These are phyloP conservation scores for Peromyscus polionotus DNA, from an alignment of 2,113 vertebrate species.

Conservation along the genomic window DNA sequence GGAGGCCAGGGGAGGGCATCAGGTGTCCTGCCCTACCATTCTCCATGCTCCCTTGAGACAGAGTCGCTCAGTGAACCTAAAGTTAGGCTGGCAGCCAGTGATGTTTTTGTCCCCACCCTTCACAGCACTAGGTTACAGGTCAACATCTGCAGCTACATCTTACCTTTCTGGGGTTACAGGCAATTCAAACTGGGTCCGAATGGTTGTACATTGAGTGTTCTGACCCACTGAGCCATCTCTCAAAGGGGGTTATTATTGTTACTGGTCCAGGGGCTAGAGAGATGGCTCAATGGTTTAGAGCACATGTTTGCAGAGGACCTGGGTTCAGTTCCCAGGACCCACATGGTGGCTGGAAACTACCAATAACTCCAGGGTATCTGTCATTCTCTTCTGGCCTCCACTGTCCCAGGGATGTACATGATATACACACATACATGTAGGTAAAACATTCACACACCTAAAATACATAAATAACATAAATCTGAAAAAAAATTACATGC, in stretches of 20 bases:
- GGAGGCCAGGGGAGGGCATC: not conserved
- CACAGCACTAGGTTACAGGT: not conserved
- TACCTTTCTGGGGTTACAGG: not conserved
- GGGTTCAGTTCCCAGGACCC: not conserved
- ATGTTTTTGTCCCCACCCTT: not conserved
- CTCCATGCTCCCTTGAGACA: not conserved
- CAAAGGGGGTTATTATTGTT: not conserved
- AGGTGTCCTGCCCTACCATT: not conserved
- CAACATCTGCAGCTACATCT: not conserved
- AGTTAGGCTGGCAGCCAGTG: not conserved
- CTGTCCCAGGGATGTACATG: not conserved
- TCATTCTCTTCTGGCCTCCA: not conserved
- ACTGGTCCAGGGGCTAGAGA: not conserved
- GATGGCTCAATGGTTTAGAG: not conserved
- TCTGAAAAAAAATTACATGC: not conserved
- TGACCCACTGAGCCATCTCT: not conserved
- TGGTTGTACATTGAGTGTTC: not conserved
- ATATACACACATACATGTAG: no score
- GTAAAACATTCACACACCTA: not conserved
- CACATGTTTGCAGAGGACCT: not conserved
- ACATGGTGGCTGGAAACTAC: not conserved
- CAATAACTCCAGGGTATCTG: not conserved
- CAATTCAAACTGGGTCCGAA: not conserved
- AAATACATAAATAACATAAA: not conserved
- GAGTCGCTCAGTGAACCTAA: not conserved